phyloP scores from a whole-genome alignment of 2,888 invertebrate genomes.

The Rotaria macrura region DNA sequence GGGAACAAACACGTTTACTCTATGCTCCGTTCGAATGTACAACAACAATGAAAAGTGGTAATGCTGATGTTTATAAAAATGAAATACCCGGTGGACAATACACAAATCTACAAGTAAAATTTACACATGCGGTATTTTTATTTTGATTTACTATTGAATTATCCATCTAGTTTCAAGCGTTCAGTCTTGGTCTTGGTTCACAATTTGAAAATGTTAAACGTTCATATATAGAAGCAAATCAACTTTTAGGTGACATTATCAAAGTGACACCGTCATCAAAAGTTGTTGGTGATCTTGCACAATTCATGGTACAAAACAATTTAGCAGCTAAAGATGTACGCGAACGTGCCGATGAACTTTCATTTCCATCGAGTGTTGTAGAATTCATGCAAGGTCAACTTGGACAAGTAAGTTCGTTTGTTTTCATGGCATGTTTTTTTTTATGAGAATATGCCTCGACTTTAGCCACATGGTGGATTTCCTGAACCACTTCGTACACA shows the following conservation, averaged over 20 bases:
- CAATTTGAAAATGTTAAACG: constrained; percentile 95
- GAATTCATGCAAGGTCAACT: constrained; percentile 76
- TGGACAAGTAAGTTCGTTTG: not conserved
- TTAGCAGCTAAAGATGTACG: constrained; percentile 70
- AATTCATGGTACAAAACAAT: constrained; percentile 99
- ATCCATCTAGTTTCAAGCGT: constrained; percentile 67
- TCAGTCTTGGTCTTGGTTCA: constrained; percentile 83
- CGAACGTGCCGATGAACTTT: constrained; percentile 79
- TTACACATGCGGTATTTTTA: not conserved
- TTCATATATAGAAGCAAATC: constrained; percentile 80
- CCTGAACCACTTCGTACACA: constrained; percentile 86
- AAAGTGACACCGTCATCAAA: constrained; percentile 98
- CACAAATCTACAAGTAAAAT: constrained; percentile 24
- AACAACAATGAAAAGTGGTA: constrained; percentile 94
- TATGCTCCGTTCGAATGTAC: constrained; percentile 91
- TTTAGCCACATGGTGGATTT: constrained; percentile 76
- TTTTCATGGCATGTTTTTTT: not conserved
- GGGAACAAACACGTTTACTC: constrained; percentile 91
- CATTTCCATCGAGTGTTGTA: constrained; percentile 92
- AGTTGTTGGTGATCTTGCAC: constrained; percentile 93
- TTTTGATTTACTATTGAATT: too few species aligned
- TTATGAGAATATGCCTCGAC: not conserved
- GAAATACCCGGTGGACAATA: constrained; percentile 74
- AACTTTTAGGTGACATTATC: constrained; percentile 85
- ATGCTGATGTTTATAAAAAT: constrained; percentile 92